A percentile compares a stretch with the other conserved stretches of the same genome.
Conservation (phyloP, 2,113 vertebrate genomes). For the Balaeniceps rex region DNA sequence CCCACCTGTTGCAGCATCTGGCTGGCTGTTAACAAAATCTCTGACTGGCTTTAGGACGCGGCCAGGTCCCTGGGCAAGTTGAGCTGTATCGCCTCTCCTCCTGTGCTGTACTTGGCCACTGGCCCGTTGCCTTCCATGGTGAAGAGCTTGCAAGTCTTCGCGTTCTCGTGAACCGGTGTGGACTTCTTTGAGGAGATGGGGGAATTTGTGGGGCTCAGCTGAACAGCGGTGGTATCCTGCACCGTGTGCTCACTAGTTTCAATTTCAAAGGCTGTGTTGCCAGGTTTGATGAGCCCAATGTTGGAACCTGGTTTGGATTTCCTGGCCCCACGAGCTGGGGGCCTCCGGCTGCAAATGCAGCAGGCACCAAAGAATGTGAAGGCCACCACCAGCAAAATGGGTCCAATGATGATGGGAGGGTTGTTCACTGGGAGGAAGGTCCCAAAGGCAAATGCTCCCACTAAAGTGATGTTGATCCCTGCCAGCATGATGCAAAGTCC, state of each 20-base stretch:
- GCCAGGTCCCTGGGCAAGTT: slow-evolving; percentile 72
- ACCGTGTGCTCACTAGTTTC: slow-evolving; percentile 93
- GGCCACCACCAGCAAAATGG: slow-evolving; percentile 84
- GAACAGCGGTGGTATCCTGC: slow-evolving; percentile 91
- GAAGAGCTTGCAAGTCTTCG: slow-evolving; percentile 60
- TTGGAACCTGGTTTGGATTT: slow-evolving; percentile 69
- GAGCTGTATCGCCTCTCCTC: slow-evolving; percentile 62
- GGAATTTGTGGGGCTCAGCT: slow-evolving; percentile 90
- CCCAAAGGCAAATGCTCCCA: slow-evolving; percentile 89
- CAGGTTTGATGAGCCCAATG: slow-evolving; percentile 77
- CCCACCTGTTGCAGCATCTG: neutral
- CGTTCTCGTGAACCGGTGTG: slow-evolving; percentile 67
- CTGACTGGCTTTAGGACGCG: slow-evolving; percentile 41
- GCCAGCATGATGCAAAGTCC: slow-evolving; percentile 94
- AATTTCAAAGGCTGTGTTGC: slow-evolving; percentile 87
- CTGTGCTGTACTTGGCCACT: slow-evolving; percentile 37
- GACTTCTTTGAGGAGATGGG: slow-evolving; percentile 80
- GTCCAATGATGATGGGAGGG: slow-evolving; percentile 88
- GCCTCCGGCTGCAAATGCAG: slow-evolving; percentile 84
- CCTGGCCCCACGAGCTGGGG: slow-evolving; percentile 54
- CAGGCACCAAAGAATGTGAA: slow-evolving; percentile 87
- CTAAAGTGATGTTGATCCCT: slow-evolving; percentile 94
- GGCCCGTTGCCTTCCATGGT: slow-evolving; percentile 72
- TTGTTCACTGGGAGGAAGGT: slow-evolving; percentile 84
- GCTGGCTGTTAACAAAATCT: slow-evolving; percentile 13